Evolutionary conservation across 2,113 vertebrate genomes (phyloP), one percentile per base, ranked within the genome.

Genomic region (Hypomesus transpacificus): DNA sequence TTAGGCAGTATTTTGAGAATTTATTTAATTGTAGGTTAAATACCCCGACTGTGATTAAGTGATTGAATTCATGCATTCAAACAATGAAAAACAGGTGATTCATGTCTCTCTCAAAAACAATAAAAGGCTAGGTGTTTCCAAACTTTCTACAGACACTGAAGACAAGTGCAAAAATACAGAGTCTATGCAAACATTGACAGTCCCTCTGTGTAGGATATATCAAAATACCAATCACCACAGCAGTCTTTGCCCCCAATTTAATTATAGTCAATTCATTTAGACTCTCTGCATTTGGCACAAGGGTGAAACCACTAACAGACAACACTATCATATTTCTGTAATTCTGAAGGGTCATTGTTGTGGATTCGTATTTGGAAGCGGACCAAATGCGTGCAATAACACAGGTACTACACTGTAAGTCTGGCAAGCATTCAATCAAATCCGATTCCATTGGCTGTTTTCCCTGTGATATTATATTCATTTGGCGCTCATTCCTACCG

Each of bases 341-440:
- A 66, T 69, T 79, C 46, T 6, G 70, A 66, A 68, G 63, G 5
- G 59, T 66, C 50, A 79, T 76, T 28, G n/a, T 66, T 71, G 66
- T 51, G 62, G 74, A 74, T 77, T 85, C 64, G 60, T 73, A 66
- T 77, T 78, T 53, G 16, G 52, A 65, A 53, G 70, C 26, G 28
- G 34, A 77, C 70, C 83, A 34, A 75, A 26, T 74, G 75, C 80
- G 87, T 86, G 81, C 3, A 82, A 86, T 86, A 71, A 84, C 59
- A 72, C 67, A 72, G 73, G 68, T 73, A 17, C 16, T 22, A 51
- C n/a, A 58, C 20, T 58, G 22, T 3, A 13, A 22, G 11, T 24
- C 11, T 70, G 75, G 62, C 58, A 69, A 13, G 28, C 0, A 4
- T 14, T 74, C 24, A 67, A 65, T 56, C 14, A 54, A n/a, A 34